A percentile compares a stretch with the other conserved stretches of the same genome.
phyloP scores from a whole-genome alignment of 2,113 vertebrate species.

The Carassius auratus region DNA sequence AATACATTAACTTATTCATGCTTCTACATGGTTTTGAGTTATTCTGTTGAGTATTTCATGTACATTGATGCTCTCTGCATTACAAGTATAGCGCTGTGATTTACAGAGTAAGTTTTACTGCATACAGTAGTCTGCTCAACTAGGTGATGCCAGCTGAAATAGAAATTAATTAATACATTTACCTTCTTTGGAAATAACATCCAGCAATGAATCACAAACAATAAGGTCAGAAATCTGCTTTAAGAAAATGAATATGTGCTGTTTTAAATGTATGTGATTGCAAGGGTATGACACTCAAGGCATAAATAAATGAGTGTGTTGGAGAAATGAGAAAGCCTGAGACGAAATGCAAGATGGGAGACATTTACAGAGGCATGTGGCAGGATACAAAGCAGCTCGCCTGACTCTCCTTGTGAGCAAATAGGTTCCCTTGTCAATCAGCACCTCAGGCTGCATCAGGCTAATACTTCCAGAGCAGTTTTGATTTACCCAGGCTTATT shows the following conservation, averaged over 20 bases:
- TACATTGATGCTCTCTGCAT: too few species aligned
- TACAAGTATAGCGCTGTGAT: too few species aligned
- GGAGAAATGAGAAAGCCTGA: not conserved
- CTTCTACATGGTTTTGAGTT: too few species aligned
- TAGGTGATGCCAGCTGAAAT: too few species aligned
- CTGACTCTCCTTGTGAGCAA: constrained; percentile 11
- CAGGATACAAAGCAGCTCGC: constrained; percentile 59
- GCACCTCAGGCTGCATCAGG: constrained; percentile 44
- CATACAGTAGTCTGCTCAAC: too few species aligned
- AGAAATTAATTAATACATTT: too few species aligned
- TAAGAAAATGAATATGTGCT: not conserved
- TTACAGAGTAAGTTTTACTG: too few species aligned
- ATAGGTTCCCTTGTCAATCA: constrained; percentile 44
- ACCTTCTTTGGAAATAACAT: not conserved
- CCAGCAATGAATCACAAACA: not conserved
- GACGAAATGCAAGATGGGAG: constrained; percentile 51
- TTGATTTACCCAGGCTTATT: constrained; percentile 41
- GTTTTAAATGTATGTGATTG: not conserved
- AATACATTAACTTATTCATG: too few species aligned
- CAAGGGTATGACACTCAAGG: not conserved
- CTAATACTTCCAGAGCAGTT: constrained; percentile 42
- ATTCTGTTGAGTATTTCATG: too few species aligned
- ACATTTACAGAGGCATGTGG: constrained; percentile 57
- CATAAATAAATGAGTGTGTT: not conserved
- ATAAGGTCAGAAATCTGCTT: not conserved